Percentiles rank a stretch among this genome's conserved stretches.
Evolutionary conservation across 37 sponge, comb jelly and placozoan genomes (phyloP).

Genomic region (Hormiphora californensis): DNA sequence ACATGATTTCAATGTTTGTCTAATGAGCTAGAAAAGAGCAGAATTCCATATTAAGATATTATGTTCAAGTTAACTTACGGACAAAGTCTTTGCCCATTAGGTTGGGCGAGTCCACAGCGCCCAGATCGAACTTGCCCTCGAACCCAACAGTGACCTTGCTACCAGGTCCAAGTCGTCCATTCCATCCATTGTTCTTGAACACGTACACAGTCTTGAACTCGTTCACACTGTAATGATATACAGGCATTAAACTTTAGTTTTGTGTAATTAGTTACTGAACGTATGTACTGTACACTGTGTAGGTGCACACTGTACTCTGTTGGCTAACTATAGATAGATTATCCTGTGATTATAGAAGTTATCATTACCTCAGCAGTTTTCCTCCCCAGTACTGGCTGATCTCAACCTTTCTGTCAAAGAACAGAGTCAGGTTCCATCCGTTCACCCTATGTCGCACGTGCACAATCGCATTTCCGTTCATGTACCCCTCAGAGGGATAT

Average conservation of each 20-base stretch:
- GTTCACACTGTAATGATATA: conserved; percentile 17
- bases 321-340: no score
- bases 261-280: no score
- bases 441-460: not conserved
- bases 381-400: conserved; percentile 4
- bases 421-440: not conserved
- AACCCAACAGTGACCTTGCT: not conserved
- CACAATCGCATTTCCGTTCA: not conserved
- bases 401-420: conserved; percentile 12
- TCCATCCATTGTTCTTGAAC: not conserved
- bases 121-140: not conserved
- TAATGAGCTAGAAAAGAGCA: no score
- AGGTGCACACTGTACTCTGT: no score
- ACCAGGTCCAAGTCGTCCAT: not conserved
- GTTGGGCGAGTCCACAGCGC: not conserved
- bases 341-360: no score
- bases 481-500: conserved; percentile 15
- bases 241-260: no score
- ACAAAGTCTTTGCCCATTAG: conserved; percentile 23
- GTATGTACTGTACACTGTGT: no score
- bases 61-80: no score
- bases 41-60: no score
- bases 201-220: conserved; percentile 27
- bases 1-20: no score
- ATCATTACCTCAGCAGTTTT: not conserved